Evolutionary conservation across 1,140 invertebrate species (phyloP).

Genomic region (Ganaspis sp.): DNA sequence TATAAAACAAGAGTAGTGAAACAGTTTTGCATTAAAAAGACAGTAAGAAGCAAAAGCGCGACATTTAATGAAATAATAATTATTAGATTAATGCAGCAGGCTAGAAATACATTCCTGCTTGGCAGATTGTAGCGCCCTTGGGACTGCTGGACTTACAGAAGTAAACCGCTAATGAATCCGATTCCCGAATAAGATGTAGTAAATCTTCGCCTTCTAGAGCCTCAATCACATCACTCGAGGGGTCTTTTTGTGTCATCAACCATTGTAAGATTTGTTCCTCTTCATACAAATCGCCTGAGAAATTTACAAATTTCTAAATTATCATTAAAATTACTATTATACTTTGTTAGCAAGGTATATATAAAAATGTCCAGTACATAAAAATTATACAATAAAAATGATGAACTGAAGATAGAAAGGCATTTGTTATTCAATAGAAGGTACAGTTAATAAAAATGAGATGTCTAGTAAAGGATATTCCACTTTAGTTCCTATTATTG

Average conservation of each 20-base stretch:
- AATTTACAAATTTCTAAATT: no score
- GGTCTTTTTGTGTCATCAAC: conserved; percentile 93
- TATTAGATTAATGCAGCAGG: conserved; percentile 47
- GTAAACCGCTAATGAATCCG: conserved; percentile 91
- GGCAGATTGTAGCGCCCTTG: conserved; percentile 44
- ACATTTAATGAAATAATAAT: conserved; percentile 7
- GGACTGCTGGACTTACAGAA: conserved; percentile 87
- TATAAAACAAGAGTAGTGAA: not conserved
- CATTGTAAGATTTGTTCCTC: conserved; percentile 92
- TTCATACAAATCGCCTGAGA: conserved; percentile 89
- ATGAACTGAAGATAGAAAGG: no score
- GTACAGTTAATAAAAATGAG: no score
- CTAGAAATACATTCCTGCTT: conserved; percentile 60
- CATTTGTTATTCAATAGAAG: not conserved
- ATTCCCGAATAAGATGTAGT: conserved; percentile 87
- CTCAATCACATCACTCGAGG: conserved; percentile 92
- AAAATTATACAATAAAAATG: no score
- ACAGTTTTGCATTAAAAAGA: not conserved
- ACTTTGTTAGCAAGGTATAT: no score
- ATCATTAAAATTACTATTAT: no score
- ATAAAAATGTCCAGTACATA: no score
- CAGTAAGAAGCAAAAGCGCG: conserved; percentile 15
- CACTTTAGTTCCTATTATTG: no score
- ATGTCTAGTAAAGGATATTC: no score
- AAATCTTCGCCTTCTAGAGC: conserved; percentile 90